A percentile compares a stretch with the other conserved stretches of the same genome.
These are phyloP conservation scores for Pollachius pollachius DNA, from an alignment of 2,113 vertebrate species.

Conservation along the genomic window DNA sequence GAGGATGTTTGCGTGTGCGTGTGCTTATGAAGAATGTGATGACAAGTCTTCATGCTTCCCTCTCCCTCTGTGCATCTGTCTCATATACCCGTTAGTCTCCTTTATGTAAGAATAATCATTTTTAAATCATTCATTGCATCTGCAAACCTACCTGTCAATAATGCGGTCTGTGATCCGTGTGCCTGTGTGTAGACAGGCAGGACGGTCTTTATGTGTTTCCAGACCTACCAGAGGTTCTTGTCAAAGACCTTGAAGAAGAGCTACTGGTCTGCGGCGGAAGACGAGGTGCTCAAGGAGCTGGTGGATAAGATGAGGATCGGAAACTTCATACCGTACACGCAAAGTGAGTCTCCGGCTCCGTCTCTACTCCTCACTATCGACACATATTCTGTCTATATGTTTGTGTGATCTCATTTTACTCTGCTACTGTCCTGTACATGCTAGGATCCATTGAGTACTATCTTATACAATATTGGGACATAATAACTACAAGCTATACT, in stretches of 20 bases:
- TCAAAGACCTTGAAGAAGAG: constrained; percentile 75
- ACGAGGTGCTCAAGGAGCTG: constrained; percentile 78
- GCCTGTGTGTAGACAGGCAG: constrained; percentile 76
- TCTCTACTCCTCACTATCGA: constrained; percentile 73
- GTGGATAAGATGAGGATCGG: constrained; percentile 91
- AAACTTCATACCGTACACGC: constrained; percentile 88
- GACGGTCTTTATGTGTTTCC: constrained; percentile 91
- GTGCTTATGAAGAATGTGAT: too few species aligned
- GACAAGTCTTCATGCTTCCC: background rate
- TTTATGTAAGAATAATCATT: background rate
- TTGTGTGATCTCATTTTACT: too few species aligned
- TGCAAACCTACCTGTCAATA: too few species aligned
- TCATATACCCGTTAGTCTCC: background rate
- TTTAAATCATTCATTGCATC: too few species aligned
- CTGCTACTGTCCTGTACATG: too few species aligned
- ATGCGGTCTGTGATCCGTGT: background rate
- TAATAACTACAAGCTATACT: too few species aligned
- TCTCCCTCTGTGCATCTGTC: background rate
- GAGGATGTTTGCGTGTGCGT: constrained; percentile 27
- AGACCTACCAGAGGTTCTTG: constrained; percentile 81
- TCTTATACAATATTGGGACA: too few species aligned
- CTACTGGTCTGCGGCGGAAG: constrained; percentile 81
- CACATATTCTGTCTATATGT: constrained; percentile 5
- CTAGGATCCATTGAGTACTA: too few species aligned
- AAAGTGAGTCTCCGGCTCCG: constrained; percentile 69